phyloP scores from a whole-genome alignment of 2,113 vertebrate species.

The Malurus alboscapulatus region DNA sequence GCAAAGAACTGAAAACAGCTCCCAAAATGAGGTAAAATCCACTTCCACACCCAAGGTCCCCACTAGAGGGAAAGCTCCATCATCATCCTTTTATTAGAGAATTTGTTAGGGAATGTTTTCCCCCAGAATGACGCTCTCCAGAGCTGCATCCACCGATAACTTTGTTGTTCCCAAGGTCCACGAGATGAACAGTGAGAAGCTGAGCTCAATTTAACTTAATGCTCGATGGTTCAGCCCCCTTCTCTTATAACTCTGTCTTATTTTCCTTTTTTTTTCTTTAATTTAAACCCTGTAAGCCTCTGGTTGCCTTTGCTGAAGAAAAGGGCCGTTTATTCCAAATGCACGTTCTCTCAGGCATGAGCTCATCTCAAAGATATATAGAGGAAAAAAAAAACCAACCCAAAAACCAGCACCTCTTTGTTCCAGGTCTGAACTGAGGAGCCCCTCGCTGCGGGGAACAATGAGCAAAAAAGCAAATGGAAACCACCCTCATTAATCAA shows the following conservation, averaged over 20 bases:
- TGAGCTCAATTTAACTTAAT: slow-evolving; percentile 10
- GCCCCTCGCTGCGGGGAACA: slow-evolving; percentile 42
- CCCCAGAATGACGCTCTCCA: neutral
- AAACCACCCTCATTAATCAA: slow-evolving; percentile 41
- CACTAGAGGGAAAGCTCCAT: neutral
- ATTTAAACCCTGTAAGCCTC: neutral
- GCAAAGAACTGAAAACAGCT: neutral
- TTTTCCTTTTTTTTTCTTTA: neutral
- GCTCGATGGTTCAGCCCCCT: neutral
- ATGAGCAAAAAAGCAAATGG: slow-evolving; percentile 1
- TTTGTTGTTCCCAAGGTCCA: neutral
- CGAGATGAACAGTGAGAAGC: neutral
- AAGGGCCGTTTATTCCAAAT: slow-evolving; percentile 26
- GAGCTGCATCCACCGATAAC: neutral
- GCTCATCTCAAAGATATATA: slow-evolving; percentile 42
- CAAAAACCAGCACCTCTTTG: slow-evolving; percentile 22
- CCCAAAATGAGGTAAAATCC: neutral
- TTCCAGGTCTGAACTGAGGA: neutral
- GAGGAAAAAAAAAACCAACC: neutral
- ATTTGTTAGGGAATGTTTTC: neutral
- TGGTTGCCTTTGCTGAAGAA: neutral
- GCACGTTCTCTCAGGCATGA: slow-evolving; percentile 42
- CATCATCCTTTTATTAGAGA: neutral
- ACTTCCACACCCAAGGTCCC: neutral
- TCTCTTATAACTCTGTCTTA: neutral